Conservation (phyloP, 1,140 invertebrate species). For the Euwallacea fornicatus region DNA sequence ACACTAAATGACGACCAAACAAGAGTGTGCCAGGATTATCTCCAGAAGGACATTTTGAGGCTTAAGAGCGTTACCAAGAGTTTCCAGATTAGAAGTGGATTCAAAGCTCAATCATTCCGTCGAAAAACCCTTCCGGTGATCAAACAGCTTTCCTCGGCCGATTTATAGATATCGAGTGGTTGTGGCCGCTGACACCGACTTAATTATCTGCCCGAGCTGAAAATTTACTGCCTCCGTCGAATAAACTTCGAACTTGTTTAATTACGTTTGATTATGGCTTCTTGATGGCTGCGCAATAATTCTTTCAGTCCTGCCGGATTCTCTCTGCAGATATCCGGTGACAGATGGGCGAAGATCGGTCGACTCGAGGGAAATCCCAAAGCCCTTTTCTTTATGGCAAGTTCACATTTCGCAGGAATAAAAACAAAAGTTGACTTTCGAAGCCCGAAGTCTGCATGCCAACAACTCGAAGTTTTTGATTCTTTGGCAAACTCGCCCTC, state of each 20-base stretch:
- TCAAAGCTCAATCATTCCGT: too few relatives aligned
- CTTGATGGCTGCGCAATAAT: slow-evolving; percentile 33
- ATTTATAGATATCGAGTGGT: slow-evolving; percentile 41
- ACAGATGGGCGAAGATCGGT: background rate
- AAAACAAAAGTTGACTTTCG: background rate
- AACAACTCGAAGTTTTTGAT: slow-evolving; percentile 3
- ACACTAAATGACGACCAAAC: too few relatives aligned
- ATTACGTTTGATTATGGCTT: slow-evolving; percentile 42
- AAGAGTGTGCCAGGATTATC: too few relatives aligned
- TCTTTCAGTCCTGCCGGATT: slow-evolving; percentile 16
- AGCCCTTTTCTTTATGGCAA: background rate
- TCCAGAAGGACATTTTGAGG: too few relatives aligned
- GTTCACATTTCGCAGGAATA: background rate
- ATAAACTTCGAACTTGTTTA: slow-evolving; percentile 42
- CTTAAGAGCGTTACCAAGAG: too few relatives aligned
- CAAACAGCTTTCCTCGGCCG: slow-evolving; percentile 23
- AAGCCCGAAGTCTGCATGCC: background rate
- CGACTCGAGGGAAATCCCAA: background rate
- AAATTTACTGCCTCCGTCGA: slow-evolving; percentile 36
- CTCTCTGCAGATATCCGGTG: slow-evolving; percentile 4
- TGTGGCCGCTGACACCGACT: slow-evolving; percentile 40
- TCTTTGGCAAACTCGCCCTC: background rate
- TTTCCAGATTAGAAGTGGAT: too few relatives aligned
- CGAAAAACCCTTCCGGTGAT: too few relatives aligned
- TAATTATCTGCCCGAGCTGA: slow-evolving; percentile 39